Conservation (phyloP, 2,797 vertebrate species). For the Scyliorhinus canicula region DNA sequence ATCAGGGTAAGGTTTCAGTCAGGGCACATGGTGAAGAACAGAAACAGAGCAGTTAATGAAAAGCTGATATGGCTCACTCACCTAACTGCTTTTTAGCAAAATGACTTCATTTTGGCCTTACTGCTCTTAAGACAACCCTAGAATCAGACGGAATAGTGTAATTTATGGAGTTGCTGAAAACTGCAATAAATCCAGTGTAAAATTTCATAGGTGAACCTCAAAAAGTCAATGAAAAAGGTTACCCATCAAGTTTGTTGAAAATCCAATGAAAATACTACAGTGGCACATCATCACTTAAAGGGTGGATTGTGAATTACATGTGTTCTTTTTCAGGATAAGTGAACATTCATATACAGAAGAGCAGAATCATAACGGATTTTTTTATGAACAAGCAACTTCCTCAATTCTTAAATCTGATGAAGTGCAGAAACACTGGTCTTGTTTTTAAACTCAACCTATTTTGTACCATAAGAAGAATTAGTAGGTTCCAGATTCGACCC, state of each 20-base stretch:
- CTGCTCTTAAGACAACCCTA: not conserved
- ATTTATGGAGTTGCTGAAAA: not conserved
- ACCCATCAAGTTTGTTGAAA: not conserved
- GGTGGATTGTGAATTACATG: not conserved
- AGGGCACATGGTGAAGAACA: not conserved
- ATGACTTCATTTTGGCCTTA: not conserved
- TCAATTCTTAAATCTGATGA: not conserved
- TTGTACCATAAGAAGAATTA: no score
- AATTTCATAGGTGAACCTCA: no score
- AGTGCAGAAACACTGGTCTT: no score
- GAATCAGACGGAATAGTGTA: not conserved
- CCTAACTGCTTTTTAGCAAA: not conserved
- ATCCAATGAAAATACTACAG: not conserved
- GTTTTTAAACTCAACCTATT: no score
- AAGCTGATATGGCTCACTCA: not conserved
- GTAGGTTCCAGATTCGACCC: not conserved
- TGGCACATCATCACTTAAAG: not conserved
- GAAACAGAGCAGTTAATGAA: no score
- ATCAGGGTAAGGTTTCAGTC: not conserved
- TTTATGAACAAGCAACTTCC: not conserved
- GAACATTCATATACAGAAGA: not conserved
- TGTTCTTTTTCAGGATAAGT: not conserved
- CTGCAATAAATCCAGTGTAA: not conserved
- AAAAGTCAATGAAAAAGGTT: not conserved
- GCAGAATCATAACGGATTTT: no score